Conservation (phyloP, 1,140 invertebrate species). For the Drosophila pruinosa region DNA sequence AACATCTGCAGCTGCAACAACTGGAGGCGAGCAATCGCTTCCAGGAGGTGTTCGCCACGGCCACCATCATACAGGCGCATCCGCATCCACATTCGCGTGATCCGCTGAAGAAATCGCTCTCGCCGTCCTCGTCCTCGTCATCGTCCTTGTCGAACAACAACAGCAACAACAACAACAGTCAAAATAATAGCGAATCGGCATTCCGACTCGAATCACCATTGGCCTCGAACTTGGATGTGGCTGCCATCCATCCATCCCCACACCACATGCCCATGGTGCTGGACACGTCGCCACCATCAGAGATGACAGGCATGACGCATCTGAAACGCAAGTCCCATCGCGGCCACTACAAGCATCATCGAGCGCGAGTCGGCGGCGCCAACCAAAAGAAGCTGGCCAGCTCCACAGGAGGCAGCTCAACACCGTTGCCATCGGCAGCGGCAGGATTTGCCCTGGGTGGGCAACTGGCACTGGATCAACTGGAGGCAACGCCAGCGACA, state of each 20-base stretch:
- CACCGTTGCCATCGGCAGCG: background rate
- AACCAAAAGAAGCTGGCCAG: constrained; percentile 34
- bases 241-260: background rate
- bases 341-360: constrained; percentile 75
- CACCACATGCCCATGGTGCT: constrained; percentile 55
- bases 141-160: too few species aligned
- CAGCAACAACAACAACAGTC: constrained; percentile 13
- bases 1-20: constrained; percentile 76
- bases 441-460: constrained; percentile 21
- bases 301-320: constrained; percentile 40
- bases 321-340: constrained; percentile 68
- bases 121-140: too few species aligned
- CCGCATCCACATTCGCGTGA: constrained; percentile 59
- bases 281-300: constrained; percentile 60
- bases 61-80: constrained; percentile 78
- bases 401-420: background rate
- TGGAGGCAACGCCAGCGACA: constrained; percentile 27
- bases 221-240: constrained; percentile 10
- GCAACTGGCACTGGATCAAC: too few species aligned
- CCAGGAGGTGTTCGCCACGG: constrained; percentile 78
- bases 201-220: constrained; percentile 25
- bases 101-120: constrained; percentile 47
- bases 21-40: constrained; percentile 76
- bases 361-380: constrained; percentile 20
- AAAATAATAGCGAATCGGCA: constrained; percentile 3